Evolutionary conservation across 2,888 invertebrate species (phyloP).

Genomic region (Crematogaster levior): DNA sequence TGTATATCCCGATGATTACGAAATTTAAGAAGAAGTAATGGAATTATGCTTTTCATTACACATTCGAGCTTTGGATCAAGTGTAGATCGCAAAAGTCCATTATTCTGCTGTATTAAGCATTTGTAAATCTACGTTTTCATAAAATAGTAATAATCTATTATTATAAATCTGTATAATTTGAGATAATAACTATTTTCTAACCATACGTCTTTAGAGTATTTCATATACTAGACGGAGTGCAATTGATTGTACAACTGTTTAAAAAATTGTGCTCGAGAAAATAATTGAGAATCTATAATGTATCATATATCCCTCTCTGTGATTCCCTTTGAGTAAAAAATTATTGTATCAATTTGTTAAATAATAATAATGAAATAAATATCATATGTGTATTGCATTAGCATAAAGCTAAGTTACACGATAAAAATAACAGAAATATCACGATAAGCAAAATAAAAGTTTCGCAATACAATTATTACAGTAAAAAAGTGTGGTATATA

Average conservation of each 20-base stretch:
- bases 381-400: constrained; percentile 60
- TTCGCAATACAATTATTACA: constrained; percentile 16
- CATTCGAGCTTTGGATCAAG: neutral
- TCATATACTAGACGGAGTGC: neutral
- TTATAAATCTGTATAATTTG: neutral
- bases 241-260: constrained; percentile 15
- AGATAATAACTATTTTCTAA: constrained; percentile 1
- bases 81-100: neutral
- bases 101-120: neutral
- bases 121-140: neutral
- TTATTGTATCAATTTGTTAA: constrained; percentile 54
- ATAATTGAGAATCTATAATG: constrained; percentile 31
- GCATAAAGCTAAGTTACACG: constrained; percentile 51
- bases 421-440: constrained; percentile 30
- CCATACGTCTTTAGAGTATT: neutral
- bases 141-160: constrained; percentile 6
- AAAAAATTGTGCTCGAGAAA: constrained; percentile 17
- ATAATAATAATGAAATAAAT: constrained; percentile 29
- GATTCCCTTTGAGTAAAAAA: constrained; percentile 11
- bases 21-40: constrained; percentile 4
- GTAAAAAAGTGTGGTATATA: constrained; percentile 53
- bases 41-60: constrained; percentile 1
- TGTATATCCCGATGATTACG: neutral
- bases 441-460: constrained; percentile 21
- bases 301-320: constrained; percentile 32